Evolutionary conservation across 2,797 vertebrate genomes (phyloP).

Genomic region (Arrhamphus sclerolepis): DNA sequence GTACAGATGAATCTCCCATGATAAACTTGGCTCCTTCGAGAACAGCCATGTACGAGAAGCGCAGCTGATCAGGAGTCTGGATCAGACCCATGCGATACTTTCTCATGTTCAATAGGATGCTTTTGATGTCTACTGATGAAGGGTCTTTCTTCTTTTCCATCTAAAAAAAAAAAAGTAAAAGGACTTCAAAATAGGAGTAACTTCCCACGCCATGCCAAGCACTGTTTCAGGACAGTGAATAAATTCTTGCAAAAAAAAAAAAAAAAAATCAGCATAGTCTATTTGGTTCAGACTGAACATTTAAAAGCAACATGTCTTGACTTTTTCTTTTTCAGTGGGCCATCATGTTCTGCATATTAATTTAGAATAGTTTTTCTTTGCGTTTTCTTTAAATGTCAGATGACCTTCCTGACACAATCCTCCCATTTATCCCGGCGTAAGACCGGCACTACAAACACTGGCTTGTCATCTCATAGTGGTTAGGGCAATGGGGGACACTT

Average conservation of each 20-base stretch:
- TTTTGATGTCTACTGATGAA: conserved; percentile 90
- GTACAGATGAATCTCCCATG: conserved; percentile 91
- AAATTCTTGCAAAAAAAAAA: neutral
- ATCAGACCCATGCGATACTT: conserved; percentile 97
- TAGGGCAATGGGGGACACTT: too few relatives aligned
- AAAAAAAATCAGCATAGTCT: neutral
- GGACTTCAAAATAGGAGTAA: neutral
- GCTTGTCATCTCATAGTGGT: too few relatives aligned
- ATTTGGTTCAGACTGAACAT: neutral
- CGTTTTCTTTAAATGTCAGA: too few relatives aligned
- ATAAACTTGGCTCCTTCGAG: conserved; percentile 93
- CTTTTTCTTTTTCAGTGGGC: too few relatives aligned
- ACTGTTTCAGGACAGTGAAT: neutral
- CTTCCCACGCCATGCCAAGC: neutral
- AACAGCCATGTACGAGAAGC: conserved; percentile 95
- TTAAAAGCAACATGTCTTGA: too few relatives aligned
- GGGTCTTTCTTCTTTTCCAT: conserved; percentile 89
- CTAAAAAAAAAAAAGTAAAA: conserved; percentile 45
- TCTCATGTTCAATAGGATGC: conserved; percentile 93
- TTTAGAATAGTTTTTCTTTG: too few relatives aligned
- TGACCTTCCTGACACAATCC: too few relatives aligned
- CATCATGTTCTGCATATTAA: too few relatives aligned
- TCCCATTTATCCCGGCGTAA: too few relatives aligned
- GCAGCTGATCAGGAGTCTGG: conserved; percentile 95
- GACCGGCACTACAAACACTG: too few relatives aligned